Conservation (phyloP, 1,140 invertebrate species). For the Ceratitis capitata region DNA sequence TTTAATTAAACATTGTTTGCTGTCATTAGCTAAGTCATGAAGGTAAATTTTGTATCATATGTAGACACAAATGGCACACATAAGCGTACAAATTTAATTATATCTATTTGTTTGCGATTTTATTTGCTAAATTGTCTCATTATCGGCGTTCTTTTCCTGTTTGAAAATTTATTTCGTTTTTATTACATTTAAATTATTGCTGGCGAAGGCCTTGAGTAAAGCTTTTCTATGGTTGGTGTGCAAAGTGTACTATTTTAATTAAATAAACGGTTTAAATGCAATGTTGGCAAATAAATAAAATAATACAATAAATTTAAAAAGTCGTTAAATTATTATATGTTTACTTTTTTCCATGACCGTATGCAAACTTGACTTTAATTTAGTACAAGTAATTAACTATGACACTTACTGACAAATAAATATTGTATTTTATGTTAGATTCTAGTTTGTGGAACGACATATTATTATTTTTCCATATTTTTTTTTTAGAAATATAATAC, state of each 20-base stretch:
- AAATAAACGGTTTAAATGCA: background rate
- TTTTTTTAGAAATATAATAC: too few relatives aligned
- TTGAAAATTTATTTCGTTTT: background rate
- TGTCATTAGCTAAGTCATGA: background rate
- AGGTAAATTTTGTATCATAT: background rate
- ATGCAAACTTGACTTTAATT: background rate
- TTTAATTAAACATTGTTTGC: conserved; percentile 12
- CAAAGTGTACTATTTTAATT: background rate
- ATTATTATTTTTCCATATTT: too few relatives aligned
- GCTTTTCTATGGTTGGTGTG: background rate
- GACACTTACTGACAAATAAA: background rate
- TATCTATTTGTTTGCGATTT: background rate
- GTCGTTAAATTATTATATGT: background rate
- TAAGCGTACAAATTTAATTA: background rate
- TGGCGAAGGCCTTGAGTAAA: background rate
- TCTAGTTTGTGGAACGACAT: too few relatives aligned
- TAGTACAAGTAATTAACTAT: background rate
- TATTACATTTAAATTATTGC: conserved; percentile 31
- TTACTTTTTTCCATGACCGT: background rate
- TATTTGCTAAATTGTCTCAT: background rate
- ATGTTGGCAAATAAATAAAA: background rate
- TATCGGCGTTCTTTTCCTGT: background rate
- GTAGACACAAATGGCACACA: background rate
- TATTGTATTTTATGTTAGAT: too few relatives aligned
- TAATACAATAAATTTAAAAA: background rate